Percentiles rank a stretch among this genome's conserved stretches.
These are phyloP conservation scores for Drosophila ustulata DNA, from an alignment of 2,888 invertebrate species.

Conservation along the genomic window DNA sequence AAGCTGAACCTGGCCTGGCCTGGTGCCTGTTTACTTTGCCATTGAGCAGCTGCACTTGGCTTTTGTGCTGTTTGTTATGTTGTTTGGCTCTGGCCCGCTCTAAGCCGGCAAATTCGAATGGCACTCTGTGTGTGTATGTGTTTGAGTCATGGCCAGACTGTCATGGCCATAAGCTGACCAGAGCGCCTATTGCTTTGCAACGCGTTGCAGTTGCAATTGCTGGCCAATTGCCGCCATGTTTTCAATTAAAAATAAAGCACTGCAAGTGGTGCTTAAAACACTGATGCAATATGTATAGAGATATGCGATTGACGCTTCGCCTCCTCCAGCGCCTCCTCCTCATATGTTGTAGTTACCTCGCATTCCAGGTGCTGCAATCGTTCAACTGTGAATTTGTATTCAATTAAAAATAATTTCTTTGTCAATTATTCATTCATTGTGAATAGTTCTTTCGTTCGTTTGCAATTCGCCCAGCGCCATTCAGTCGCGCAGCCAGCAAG, in stretches of 20 bases:
- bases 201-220: neutral
- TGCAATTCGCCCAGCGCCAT: conserved; percentile 20
- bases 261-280: conserved; percentile 35
- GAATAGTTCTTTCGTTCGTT: conserved; percentile 25
- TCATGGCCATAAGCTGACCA: conserved; percentile 48
- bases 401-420: conserved; percentile 81
- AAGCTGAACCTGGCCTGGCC: conserved; percentile 22
- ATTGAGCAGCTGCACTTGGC: conserved; percentile 77
- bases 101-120: conserved; percentile 64
- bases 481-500: conserved; percentile 46
- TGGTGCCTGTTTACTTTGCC: conserved; percentile 52
- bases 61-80: conserved; percentile 63
- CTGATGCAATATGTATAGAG: conserved; percentile 20
- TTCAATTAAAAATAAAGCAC: conserved; percentile 62
- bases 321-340: neutral
- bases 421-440: conserved; percentile 79
- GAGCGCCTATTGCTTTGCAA: conserved; percentile 13
- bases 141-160: conserved; percentile 46
- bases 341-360: conserved; percentile 4
- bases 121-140: neutral
- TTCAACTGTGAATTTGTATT: conserved; percentile 81
- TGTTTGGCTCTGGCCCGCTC: conserved; percentile 45
- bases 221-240: conserved; percentile 31
- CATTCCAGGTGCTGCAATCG: conserved; percentile 37
- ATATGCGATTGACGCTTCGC: neutral